Evolutionary conservation across 2,113 vertebrate genomes (phyloP).

Genomic region (Eulemur macaco): DNA sequence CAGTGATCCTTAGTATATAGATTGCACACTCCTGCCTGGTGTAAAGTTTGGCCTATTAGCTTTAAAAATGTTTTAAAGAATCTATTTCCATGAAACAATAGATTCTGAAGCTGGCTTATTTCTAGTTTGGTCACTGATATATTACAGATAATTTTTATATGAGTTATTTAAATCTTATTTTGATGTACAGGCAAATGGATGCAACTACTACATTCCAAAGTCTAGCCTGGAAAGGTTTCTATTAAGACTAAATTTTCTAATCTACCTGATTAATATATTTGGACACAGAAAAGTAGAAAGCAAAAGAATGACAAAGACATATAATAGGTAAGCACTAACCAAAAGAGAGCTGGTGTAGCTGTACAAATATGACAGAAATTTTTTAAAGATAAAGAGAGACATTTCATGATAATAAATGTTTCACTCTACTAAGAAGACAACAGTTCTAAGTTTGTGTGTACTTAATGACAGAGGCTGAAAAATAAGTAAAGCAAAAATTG

Average conservation of each 20-base stretch:
- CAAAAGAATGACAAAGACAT: not conserved
- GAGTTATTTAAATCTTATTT: not conserved
- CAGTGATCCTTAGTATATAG: not conserved
- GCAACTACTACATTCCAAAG: not conserved
- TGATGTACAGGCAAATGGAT: not conserved
- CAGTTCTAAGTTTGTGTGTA: not conserved
- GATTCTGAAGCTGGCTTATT: not conserved
- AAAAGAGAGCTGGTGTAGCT: not conserved
- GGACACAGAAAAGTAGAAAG: not conserved
- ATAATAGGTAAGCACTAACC: not conserved
- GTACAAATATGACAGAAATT: not conserved
- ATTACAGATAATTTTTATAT: not conserved
- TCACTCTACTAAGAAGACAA: not conserved
- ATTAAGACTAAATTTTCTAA: not conserved
- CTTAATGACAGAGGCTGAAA: not conserved
- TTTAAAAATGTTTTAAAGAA: not conserved
- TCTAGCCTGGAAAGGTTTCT: not conserved
- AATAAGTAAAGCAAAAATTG: not conserved
- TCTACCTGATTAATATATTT: too few species aligned
- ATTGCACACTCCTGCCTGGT: not conserved
- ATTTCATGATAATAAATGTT: slow-evolving; percentile 28
- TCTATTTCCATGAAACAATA: not conserved
- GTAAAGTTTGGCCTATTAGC: not conserved
- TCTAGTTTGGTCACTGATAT: not conserved
- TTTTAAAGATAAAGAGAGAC: not conserved